A percentile compares a stretch with the other conserved stretches of the same genome.
phyloP scores from a whole-genome alignment of 2,113 vertebrate genomes.

The Centrocercus urophasianus region DNA sequence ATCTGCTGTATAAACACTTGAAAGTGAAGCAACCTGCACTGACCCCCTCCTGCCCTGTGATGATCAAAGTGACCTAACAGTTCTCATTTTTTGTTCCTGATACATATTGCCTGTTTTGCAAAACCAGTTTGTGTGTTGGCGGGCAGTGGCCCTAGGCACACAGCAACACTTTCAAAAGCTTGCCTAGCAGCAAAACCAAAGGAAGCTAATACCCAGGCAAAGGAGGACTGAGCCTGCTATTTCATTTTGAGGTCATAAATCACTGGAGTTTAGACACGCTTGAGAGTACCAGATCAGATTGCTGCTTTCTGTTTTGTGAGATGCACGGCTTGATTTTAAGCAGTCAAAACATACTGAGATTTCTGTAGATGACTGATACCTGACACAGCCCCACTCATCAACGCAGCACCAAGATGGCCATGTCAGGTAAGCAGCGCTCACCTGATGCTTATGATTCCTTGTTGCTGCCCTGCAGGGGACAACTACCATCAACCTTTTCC shows the following conservation, averaged over 20 bases:
- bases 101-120: neutral
- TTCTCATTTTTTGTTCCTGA: neutral
- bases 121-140: neutral
- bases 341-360: neutral
- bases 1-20: neutral
- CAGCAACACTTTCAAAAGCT: neutral
- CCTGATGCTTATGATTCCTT: neutral
- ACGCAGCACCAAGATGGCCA: rapidly evolving
- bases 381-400: neutral
- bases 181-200: neutral
- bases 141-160: rapidly evolving
- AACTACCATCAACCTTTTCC: neutral
- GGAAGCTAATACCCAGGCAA: neutral
- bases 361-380: neutral
- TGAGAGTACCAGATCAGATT: neutral
- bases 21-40: neutral
- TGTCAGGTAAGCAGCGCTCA: neutral
- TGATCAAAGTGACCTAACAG: neutral
- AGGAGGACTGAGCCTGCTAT: neutral
- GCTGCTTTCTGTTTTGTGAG: neutral
- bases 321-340: neutral
- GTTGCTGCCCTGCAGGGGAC: neutral
- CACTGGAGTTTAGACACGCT: neutral
- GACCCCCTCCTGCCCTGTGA: no score
- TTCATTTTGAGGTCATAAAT: neutral